phyloP scores from a whole-genome alignment of 2,888 invertebrate species.

The Caenorhabditis plicata region DNA sequence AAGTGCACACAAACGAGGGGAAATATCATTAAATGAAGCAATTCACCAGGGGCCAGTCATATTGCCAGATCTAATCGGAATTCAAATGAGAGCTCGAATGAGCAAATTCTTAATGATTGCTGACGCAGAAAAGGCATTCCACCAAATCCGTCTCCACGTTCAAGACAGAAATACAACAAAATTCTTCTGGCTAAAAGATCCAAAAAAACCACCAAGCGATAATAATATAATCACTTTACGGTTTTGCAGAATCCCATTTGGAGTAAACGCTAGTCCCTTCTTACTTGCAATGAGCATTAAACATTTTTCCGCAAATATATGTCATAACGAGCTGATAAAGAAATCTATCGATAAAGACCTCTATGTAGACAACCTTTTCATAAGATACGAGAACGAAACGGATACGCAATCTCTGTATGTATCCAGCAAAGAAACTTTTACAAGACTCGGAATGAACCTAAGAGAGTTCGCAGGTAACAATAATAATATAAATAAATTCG shows the following conservation, averaged over 20 bases:
- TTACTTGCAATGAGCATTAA: conserved; percentile 27
- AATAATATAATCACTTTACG: conserved; percentile 30
- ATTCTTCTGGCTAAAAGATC: conserved; percentile 42
- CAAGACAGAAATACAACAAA: conserved; percentile 28
- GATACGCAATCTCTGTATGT: no score
- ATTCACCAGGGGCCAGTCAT: conserved; percentile 21
- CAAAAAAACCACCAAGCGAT: background rate
- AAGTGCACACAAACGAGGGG: conserved; percentile 3
- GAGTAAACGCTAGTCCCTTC: conserved; percentile 28
- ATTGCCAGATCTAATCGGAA: conserved; percentile 8
- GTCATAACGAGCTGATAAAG: background rate
- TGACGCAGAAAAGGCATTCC: conserved; percentile 52
- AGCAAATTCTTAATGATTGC: conserved; percentile 7
- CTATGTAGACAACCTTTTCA: background rate
- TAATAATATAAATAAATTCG: background rate
- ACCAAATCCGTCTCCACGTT: conserved; percentile 25
- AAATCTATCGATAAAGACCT: conserved; percentile 2
- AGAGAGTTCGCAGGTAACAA: background rate
- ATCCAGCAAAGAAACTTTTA: background rate
- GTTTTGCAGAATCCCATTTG: conserved; percentile 42
- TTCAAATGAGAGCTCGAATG: conserved; percentile 24
- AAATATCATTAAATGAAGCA: conserved; percentile 32
- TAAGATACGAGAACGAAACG: background rate
- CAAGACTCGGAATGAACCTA: background rate
- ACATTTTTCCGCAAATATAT: background rate